Percentiles rank a stretch among this genome's conserved stretches.
phyloP scores from a whole-genome alignment of 2,797 vertebrate species.

The Tauraco hartlaubi region DNA sequence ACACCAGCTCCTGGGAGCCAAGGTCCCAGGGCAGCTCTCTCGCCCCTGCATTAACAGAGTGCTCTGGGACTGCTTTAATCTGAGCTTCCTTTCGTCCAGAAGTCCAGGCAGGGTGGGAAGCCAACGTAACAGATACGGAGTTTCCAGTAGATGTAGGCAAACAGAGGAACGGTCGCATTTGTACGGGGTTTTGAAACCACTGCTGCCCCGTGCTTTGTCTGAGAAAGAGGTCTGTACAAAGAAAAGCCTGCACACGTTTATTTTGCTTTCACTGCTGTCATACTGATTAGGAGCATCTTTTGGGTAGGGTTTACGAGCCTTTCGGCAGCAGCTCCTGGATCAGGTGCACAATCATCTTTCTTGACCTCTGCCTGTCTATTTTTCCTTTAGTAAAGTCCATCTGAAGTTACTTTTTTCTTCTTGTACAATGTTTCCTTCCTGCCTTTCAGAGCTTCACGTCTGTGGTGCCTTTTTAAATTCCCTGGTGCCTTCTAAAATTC shows the following conservation, averaged over 20 bases:
- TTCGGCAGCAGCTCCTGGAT: not conserved
- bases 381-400: not conserved
- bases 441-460: not conserved
- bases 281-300: not conserved
- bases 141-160: not conserved
- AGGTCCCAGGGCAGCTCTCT: fast-evolving
- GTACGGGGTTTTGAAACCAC: not conserved
- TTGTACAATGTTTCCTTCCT: not conserved
- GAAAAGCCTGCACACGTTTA: not conserved
- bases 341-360: not conserved
- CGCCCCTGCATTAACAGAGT: fast-evolving
- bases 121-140: fast-evolving
- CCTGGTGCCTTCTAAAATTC: not conserved
- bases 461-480: not conserved
- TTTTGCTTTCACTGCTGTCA: not conserved
- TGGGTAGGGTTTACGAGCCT: not conserved
- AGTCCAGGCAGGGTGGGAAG: not conserved
- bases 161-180: not conserved
- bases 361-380: not conserved
- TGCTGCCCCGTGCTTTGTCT: not conserved
- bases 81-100: not conserved
- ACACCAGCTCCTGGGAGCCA: not conserved
- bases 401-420: not conserved
- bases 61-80: not conserved
- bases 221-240: not conserved